Conservation (phyloP, 2,797 vertebrate species). For the Buphagus erythrorhynchus region DNA sequence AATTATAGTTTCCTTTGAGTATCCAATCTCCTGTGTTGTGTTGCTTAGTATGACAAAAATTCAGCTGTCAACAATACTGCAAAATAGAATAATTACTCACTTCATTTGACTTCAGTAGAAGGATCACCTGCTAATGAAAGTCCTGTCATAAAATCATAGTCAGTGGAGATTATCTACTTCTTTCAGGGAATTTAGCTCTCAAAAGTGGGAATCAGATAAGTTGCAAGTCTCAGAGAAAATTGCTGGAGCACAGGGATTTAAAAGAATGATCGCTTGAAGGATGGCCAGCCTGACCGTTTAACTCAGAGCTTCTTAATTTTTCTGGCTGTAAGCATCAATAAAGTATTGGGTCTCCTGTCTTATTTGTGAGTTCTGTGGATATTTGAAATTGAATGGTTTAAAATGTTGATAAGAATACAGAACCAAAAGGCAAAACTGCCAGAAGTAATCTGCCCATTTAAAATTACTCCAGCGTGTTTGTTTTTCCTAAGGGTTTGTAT, state of each 20-base stretch:
- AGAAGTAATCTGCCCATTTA: neutral
- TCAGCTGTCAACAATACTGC: neutral
- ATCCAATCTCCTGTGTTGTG: neutral
- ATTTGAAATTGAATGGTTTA: slow-evolving; percentile 20
- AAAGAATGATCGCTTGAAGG: slow-evolving; percentile 40
- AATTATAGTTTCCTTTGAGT: slow-evolving; percentile 47
- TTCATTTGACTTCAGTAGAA: slow-evolving; percentile 7
- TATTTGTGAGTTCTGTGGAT: neutral
- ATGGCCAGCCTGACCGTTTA: slow-evolving; percentile 18
- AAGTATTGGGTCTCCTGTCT: neutral
- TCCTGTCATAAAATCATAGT: slow-evolving; percentile 22
- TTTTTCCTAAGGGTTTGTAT: slow-evolving; percentile 16
- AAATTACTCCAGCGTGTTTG: neutral
- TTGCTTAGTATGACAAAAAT: slow-evolving; percentile 51
- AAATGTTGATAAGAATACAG: slow-evolving; percentile 25
- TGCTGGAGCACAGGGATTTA: slow-evolving; percentile 15
- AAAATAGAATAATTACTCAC: slow-evolving; percentile 31
- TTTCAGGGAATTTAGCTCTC: slow-evolving; percentile 32
- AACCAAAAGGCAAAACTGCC: neutral
- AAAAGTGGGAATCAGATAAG: slow-evolving; percentile 8
- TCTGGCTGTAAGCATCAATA: slow-evolving; percentile 12
- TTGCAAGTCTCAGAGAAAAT: slow-evolving; percentile 15
- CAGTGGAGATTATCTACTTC: neutral
- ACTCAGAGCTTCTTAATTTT: slow-evolving; percentile 54
- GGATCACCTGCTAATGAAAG: slow-evolving; percentile 29